A percentile compares a stretch with the other conserved stretches of the same genome.
Evolutionary conservation across 2,113 vertebrate species (phyloP).

Genomic region (Caretta caretta): DNA sequence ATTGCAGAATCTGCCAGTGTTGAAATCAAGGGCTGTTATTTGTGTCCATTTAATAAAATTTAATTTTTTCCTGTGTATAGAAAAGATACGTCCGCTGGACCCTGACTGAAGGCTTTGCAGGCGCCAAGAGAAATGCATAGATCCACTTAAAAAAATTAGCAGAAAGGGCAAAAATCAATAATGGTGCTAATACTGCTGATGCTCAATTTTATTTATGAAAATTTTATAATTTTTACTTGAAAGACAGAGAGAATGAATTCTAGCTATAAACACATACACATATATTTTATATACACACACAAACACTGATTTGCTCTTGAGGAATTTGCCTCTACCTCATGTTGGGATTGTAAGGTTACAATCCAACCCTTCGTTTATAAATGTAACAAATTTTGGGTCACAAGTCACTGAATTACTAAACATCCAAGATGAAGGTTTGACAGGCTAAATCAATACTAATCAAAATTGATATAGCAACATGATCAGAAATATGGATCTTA

Average conservation of each 20-base stretch:
- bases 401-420: neutral
- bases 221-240: neutral
- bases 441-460: neutral
- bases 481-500: neutral
- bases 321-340: neutral
- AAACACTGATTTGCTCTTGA: neutral
- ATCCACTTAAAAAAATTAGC: neutral
- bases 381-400: neutral
- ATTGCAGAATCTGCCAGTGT: neutral
- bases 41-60: neutral
- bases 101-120: neutral
- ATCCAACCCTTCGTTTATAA: neutral
- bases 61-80: neutral
- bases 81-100: neutral
- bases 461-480: neutral
- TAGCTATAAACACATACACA: neutral
- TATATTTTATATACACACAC: neutral
- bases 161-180: neutral
- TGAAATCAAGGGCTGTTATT: neutral
- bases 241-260: neutral
- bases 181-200: neutral
- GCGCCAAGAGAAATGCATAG: neutral
- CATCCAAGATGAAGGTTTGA: neutral
- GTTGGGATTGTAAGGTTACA: neutral
- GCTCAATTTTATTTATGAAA: neutral